Percentiles rank a stretch among this genome's conserved stretches.
Evolutionary conservation across 2,888 invertebrate genomes (phyloP).

Genomic region (Herminia tarsipennalis): DNA sequence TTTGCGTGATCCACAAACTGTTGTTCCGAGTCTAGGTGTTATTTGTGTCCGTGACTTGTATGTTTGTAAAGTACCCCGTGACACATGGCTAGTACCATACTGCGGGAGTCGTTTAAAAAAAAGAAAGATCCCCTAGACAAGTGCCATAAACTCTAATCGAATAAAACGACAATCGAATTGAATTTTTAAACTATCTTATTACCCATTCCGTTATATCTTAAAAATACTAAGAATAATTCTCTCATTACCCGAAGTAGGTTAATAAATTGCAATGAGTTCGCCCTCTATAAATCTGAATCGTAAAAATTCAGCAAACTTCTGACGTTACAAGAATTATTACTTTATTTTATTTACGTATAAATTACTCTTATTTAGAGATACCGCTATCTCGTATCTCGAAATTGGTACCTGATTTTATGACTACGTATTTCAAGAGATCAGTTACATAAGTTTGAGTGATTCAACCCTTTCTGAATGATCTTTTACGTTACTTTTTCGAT

Average conservation of each 20-base stretch:
- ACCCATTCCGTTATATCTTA: neutral
- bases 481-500: neutral
- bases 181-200: too few species aligned
- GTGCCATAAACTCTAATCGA: too few species aligned
- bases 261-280: constrained; percentile 2
- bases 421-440: neutral
- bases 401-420: constrained; percentile 4
- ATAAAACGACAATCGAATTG: too few species aligned
- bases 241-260: constrained; percentile 2
- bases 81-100: too few species aligned
- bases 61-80: too few species aligned
- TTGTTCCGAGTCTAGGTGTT: too few species aligned
- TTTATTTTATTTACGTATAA: constrained; percentile 12
- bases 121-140: too few species aligned
- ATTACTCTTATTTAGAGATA: constrained; percentile 7
- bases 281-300: constrained; percentile 10
- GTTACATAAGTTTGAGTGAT: constrained; percentile 1
- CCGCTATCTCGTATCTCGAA: constrained; percentile 4
- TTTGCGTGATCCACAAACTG: too few species aligned
- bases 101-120: too few species aligned
- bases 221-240: neutral
- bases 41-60: too few species aligned
- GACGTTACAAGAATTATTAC: constrained; percentile 7
- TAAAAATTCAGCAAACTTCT: constrained; percentile 9
- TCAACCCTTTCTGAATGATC: neutral